A percentile compares a stretch with the other conserved stretches of the same genome.
Evolutionary conservation across 2,888 invertebrate species (phyloP).

Genomic region (Hypomecis punctinalis): DNA sequence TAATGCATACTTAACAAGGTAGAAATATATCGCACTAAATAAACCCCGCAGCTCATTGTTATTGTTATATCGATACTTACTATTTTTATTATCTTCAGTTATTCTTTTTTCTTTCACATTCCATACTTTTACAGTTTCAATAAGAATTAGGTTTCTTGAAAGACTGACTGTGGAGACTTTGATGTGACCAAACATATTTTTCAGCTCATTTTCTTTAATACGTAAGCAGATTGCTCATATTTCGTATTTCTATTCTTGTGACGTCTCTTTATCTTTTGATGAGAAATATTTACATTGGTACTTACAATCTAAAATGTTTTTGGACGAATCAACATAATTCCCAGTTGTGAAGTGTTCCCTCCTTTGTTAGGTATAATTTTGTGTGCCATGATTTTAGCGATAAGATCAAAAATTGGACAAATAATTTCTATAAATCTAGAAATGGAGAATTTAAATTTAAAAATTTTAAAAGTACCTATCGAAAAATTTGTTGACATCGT

Average conservation of each 20-base stretch:
- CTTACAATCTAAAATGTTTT: constrained; percentile 37
- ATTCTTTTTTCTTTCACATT: constrained; percentile 71
- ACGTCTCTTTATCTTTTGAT: constrained; percentile 51
- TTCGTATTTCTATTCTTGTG: constrained; percentile 64
- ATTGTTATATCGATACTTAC: constrained; percentile 54
- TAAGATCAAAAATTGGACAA: constrained; percentile 78
- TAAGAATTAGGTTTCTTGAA: constrained; percentile 76
- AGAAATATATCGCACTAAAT: constrained; percentile 48
- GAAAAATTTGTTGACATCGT: background rate
- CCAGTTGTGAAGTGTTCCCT: constrained; percentile 83
- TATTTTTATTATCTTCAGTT: constrained; percentile 49
- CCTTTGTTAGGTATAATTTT: constrained; percentile 81
- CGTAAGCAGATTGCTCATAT: constrained; percentile 76
- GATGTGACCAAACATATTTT: constrained; percentile 71
- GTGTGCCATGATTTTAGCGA: constrained; percentile 80
- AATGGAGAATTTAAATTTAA: constrained; percentile 2
- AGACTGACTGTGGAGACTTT: constrained; percentile 80
- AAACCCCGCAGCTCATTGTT: constrained; percentile 57
- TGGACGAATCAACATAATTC: constrained; percentile 59
- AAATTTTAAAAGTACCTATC: constrained; percentile 10
- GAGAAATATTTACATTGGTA: constrained; percentile 48
- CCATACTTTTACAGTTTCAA: constrained; percentile 71
- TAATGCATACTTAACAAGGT: constrained; percentile 40
- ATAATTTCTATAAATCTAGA: constrained; percentile 53
- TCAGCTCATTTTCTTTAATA: constrained; percentile 67